These are phyloP conservation scores for Blastobasis lacticolella DNA, from an alignment of 2,888 invertebrate species.

Conservation along the genomic window DNA sequence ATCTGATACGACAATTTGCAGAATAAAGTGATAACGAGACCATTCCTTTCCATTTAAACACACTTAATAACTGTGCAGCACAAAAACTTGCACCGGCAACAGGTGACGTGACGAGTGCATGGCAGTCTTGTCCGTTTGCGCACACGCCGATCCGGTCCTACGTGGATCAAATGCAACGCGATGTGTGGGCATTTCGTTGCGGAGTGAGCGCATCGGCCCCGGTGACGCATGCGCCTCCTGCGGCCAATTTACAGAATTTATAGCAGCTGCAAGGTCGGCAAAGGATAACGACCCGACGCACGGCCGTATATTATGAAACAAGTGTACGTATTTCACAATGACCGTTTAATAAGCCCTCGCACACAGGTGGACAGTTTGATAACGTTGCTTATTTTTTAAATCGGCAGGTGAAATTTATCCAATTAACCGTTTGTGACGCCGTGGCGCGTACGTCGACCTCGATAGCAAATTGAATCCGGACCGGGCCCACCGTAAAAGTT, in stretches of 20 bases:
- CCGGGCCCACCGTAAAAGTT: constrained; percentile 27
- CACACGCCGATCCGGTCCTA: constrained; percentile 44
- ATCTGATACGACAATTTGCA: too few species aligned
- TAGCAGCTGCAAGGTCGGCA: constrained; percentile 64
- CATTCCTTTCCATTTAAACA: constrained; percentile 16
- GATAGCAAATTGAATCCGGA: constrained; percentile 32
- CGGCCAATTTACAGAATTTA: constrained; percentile 64
- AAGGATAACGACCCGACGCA: constrained; percentile 59
- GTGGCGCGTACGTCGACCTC: constrained; percentile 19
- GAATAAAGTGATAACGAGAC: too few species aligned
- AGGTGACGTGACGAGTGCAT: constrained; percentile 42
- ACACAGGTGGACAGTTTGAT: constrained; percentile 4
- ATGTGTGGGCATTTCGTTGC: constrained; percentile 31
- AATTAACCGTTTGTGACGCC: constrained; percentile 32
- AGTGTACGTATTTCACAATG: constrained; percentile 30
- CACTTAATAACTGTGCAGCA: constrained; percentile 29
- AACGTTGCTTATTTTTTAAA: constrained; percentile 10
- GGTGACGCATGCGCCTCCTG: constrained; percentile 57
- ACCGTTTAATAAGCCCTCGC: not conserved
- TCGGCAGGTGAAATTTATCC: constrained; percentile 17
- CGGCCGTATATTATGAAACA: constrained; percentile 39
- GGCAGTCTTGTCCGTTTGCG: constrained; percentile 31
- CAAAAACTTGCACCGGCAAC: constrained; percentile 54
- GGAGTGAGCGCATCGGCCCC: constrained; percentile 54
- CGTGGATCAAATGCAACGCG: constrained; percentile 33